Evolutionary conservation across 1,140 invertebrate genomes (phyloP).

Genomic region (Cyrtorhinus lividipennis): DNA sequence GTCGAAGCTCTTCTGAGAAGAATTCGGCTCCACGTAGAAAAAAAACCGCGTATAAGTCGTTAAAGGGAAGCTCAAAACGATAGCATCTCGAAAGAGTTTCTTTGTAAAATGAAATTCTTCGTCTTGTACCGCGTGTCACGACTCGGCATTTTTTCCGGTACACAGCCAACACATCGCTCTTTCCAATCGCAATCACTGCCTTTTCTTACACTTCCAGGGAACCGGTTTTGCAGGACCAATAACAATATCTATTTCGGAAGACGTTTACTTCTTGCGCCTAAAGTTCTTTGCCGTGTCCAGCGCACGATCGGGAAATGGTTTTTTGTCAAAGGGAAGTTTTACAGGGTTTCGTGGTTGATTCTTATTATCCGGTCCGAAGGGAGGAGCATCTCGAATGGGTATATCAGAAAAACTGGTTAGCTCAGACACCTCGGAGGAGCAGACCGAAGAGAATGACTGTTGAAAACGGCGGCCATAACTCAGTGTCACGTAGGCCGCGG

Average conservation of each 20-base stretch:
- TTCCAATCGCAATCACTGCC: not conserved
- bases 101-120: not conserved
- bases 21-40: no score
- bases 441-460: not conserved
- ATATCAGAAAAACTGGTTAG: not conserved
- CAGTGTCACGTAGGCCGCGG: not conserved
- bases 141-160: not conserved
- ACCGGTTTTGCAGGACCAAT: not conserved
- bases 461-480: not conserved
- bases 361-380: not conserved
- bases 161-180: not conserved
- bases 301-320: not conserved
- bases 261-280: not conserved
- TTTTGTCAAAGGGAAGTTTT: not conserved
- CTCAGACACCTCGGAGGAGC: not conserved
- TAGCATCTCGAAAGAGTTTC: not conserved
- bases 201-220: not conserved
- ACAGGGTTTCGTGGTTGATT: not conserved
- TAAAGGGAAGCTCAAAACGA: no score
- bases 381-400: not conserved
- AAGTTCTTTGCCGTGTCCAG: not conserved
- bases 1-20: no score
- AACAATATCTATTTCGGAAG: not conserved
- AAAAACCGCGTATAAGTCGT: no score
- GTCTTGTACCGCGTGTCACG: not conserved